phyloP scores from a whole-genome alignment of 23 tunicate genomes.

The Trididemnum clinides region DNA sequence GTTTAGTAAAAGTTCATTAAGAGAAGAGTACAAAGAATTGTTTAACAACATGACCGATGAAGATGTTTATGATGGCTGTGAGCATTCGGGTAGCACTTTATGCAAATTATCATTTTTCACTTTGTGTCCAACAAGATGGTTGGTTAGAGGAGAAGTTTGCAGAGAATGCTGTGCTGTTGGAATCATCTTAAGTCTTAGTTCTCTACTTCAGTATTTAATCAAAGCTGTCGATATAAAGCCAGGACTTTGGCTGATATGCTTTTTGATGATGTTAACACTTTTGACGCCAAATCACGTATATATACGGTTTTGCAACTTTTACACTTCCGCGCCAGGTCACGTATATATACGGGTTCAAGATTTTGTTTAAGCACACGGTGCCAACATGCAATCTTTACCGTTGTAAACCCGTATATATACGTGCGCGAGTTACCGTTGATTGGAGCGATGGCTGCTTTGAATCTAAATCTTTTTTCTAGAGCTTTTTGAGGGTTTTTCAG shows the following conservation, averaged over 20 bases:
- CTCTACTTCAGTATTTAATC: not conserved
- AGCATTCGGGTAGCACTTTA: not conserved
- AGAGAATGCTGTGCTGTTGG: not conserved
- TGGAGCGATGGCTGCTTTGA: no score
- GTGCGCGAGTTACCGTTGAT: no score
- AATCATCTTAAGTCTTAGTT: slow-evolving; percentile 4
- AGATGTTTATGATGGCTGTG: not conserved
- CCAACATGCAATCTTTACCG: no score
- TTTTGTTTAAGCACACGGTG: no score
- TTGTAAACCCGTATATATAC: no score
- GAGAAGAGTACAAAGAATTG: slow-evolving; percentile 18
- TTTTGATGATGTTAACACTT: not conserved
- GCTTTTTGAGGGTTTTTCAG: no score
- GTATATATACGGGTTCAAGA: no score
- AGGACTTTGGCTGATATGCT: not conserved
- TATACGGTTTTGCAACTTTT: no score
- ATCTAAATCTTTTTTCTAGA: no score
- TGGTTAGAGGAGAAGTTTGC: slow-evolving; percentile 23
- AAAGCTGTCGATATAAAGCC: slow-evolving; percentile 16
- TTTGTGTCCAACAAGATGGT: slow-evolving; percentile 16
- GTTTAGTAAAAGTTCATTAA: slow-evolving; percentile 8
- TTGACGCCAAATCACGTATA: no score
- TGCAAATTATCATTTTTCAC: not conserved
- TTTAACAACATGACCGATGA: slow-evolving; percentile 25
- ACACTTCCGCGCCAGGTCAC: no score